Conservation (phyloP, 2,797 vertebrate species). For the Cirrhinus mrigala region DNA sequence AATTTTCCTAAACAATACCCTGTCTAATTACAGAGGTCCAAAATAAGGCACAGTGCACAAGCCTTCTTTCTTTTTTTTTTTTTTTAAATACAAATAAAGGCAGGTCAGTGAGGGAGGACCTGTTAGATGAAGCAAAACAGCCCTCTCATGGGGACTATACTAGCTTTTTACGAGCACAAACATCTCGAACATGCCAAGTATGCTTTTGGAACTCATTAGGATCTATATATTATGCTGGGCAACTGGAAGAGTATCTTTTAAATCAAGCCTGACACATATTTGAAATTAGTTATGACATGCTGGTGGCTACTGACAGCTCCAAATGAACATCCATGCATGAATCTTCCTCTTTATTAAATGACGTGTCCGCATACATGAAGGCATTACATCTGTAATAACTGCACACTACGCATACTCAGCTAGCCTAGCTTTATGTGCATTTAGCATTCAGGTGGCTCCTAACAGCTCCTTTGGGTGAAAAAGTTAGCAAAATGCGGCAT, state of each 20-base stretch:
- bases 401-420: slow-evolving; percentile 40
- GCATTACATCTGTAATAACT: slow-evolving; percentile 32
- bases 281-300: slow-evolving; percentile 31
- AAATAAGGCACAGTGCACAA: slow-evolving; percentile 8
- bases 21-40: slow-evolving; percentile 28
- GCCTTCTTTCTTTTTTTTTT: neutral
- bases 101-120: neutral
- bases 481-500: slow-evolving; percentile 34
- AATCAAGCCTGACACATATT: slow-evolving; percentile 9
- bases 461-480: slow-evolving; percentile 20
- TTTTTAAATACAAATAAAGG: slow-evolving; percentile 25
- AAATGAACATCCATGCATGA: neutral
- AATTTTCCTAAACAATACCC: slow-evolving; percentile 22
- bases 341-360: slow-evolving; percentile 13
- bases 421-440: slow-evolving; percentile 32
- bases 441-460: slow-evolving; percentile 41
- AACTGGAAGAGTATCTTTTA: neutral
- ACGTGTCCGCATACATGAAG: slow-evolving; percentile 16
- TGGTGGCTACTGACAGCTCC: slow-evolving; percentile 6
- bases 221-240: neutral
- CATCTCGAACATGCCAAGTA: neutral
- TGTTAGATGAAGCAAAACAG: neutral
- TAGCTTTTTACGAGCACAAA: neutral
- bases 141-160: neutral
- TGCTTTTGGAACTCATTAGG: slow-evolving; percentile 17